Evolutionary conservation across 2,797 vertebrate species (phyloP).

Genomic region (Bufotes viridis): DNA sequence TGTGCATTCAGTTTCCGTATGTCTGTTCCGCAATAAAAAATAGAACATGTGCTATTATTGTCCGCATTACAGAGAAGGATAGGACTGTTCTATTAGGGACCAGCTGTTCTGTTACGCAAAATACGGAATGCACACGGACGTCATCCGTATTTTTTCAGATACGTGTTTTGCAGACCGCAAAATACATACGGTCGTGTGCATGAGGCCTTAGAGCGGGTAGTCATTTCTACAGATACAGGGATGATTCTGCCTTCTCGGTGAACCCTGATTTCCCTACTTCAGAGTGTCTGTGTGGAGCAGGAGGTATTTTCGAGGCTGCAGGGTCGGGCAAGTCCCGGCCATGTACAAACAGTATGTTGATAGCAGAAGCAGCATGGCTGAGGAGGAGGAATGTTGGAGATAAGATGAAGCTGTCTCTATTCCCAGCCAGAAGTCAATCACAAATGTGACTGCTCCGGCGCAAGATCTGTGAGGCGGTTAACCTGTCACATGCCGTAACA

Average conservation of each 20-base stretch:
- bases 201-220: background rate
- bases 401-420: constrained; percentile 16
- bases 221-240: background rate
- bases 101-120: too few relatives aligned
- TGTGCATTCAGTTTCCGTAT: too few relatives aligned
- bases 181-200: too few relatives aligned
- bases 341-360: background rate
- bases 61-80: too few relatives aligned
- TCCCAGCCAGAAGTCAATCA: constrained; percentile 34
- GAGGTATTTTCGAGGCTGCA: constrained; percentile 37
- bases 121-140: too few relatives aligned
- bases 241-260: background rate
- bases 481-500: background rate
- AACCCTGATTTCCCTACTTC: background rate
- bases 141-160: too few relatives aligned
- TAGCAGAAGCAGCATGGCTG: background rate
- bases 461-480: background rate
- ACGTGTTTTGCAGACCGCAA: too few relatives aligned
- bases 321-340: constrained; percentile 35
- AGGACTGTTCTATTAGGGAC: too few relatives aligned
- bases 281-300: background rate
- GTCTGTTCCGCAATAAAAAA: too few relatives aligned
- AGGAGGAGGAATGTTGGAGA: constrained; percentile 43
- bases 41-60: too few relatives aligned
- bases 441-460: constrained; percentile 2